phyloP scores from a whole-genome alignment of 2,888 invertebrate genomes.

The Hyalella azteca region DNA sequence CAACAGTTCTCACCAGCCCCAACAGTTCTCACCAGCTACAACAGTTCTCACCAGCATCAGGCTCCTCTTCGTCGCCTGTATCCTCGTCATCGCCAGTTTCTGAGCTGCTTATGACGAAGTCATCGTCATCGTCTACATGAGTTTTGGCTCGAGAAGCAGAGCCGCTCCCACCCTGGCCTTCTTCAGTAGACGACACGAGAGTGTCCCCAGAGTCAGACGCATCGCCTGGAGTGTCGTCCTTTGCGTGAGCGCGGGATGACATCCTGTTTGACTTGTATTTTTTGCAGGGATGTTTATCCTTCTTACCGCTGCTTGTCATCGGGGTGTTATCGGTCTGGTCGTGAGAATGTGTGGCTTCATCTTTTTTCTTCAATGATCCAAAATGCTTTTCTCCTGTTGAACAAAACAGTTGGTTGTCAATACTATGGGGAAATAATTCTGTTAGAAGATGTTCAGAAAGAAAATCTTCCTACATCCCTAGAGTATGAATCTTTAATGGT shows the following conservation, averaged over 20 bases:
- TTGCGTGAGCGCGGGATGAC: neutral
- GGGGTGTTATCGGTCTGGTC: neutral
- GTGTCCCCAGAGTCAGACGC: conserved; percentile 11
- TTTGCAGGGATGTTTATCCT: neutral
- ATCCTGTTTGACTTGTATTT: neutral
- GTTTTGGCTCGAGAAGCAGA: neutral
- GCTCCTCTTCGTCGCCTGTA: no score
- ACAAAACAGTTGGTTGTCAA: no score
- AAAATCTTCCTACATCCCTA: no score
- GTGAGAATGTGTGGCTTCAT: neutral
- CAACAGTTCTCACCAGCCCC: no score
- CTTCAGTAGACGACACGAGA: conserved; percentile 5
- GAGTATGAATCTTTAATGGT: no score
- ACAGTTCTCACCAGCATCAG: no score
- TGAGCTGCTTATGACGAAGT: neutral
- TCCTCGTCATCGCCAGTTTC: neutral
- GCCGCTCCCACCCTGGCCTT: neutral
- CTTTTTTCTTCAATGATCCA: neutral
- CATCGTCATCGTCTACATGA: neutral
- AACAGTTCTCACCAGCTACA: no score
- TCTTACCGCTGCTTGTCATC: neutral
- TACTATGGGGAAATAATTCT: no score
- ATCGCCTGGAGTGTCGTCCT: neutral
- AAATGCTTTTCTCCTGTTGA: neutral
- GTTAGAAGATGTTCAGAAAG: no score